These are phyloP conservation scores for Ethmia dodecea DNA, from an alignment of 2,888 invertebrate species.

Conservation along the genomic window DNA sequence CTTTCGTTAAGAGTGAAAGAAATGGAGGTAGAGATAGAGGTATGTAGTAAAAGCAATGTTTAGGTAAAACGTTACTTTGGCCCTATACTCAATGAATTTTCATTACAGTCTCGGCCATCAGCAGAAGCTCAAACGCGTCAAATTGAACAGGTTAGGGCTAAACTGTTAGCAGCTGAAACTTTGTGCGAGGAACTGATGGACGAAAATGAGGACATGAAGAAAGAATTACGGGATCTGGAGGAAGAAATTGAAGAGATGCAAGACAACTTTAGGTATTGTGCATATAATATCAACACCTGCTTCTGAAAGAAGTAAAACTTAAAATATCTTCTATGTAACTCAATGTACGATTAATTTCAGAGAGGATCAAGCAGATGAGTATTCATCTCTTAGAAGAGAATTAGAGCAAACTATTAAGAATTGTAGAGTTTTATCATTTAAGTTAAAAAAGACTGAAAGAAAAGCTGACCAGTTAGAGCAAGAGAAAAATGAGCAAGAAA, in stretches of 20 bases:
- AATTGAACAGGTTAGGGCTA: slow-evolving; percentile 86
- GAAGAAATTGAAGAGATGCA: slow-evolving; percentile 99
- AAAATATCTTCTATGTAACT: not conserved
- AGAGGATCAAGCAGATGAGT: slow-evolving; percentile 98
- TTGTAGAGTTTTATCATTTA: slow-evolving; percentile 98
- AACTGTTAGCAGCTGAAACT: slow-evolving; percentile 92
- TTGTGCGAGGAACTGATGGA: slow-evolving; percentile 96
- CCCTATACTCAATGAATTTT: not conserved
- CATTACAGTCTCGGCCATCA: slow-evolving; percentile 65
- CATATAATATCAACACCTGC: not conserved
- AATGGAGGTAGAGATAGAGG: slow-evolving; percentile 83
- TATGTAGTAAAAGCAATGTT: slow-evolving; percentile 19
- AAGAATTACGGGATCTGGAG: slow-evolving; percentile 94
- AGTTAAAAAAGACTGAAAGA: slow-evolving; percentile 96
- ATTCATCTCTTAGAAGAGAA: slow-evolving; percentile 94
- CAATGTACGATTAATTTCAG: slow-evolving; percentile 70
- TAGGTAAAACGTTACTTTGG: not conserved
- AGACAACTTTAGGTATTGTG: slow-evolving; percentile 92
- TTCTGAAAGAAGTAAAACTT: slow-evolving; percentile 1
- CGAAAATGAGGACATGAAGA: slow-evolving; percentile 96
- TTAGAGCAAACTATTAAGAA: slow-evolving; percentile 98
- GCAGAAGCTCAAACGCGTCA: slow-evolving; percentile 76
- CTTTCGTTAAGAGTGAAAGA: slow-evolving; percentile 84
- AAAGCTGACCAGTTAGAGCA: slow-evolving; percentile 90
- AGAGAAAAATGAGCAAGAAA: slow-evolving; percentile 87